A percentile compares a stretch with the other conserved stretches of the same genome.
Conservation (phyloP, 2,113 vertebrate genomes). For the Ailuropoda melanoleuca region DNA sequence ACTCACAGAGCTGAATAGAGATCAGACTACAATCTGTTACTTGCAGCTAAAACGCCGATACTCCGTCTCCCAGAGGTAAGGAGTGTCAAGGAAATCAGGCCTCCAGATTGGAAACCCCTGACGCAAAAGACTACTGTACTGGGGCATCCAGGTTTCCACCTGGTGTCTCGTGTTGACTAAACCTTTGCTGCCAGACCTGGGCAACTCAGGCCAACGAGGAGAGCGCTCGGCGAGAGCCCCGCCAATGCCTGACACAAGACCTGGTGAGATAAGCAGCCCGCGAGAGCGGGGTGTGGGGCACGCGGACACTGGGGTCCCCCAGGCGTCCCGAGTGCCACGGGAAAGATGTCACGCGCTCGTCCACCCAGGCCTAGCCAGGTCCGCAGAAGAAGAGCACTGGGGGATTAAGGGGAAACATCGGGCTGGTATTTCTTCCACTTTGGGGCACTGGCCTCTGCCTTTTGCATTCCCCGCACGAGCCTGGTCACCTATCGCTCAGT, state of each 20-base stretch:
- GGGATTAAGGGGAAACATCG: fast-evolving
- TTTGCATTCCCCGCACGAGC: not conserved
- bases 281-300: fast-evolving
- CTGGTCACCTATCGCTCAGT: not conserved
- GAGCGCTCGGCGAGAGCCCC: not conserved
- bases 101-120: fast-evolving
- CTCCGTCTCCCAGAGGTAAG: not conserved
- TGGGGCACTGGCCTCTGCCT: not conserved
- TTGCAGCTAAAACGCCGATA: not conserved
- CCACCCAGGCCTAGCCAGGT: not conserved
- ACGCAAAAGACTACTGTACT: not conserved
- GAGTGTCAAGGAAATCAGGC: not conserved
- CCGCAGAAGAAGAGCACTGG: not conserved
- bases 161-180: not conserved
- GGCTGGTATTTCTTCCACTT: fast-evolving
- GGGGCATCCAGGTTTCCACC: not conserved
- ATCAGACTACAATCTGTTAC: not conserved
- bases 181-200: not conserved
- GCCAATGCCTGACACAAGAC: fast-evolving
- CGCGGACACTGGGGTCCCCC: not conserved
- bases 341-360: not conserved
- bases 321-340: fast-evolving
- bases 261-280: not conserved
- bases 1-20: not conserved
- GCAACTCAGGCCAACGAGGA: not conserved